Evolutionary conservation across 2,113 vertebrate genomes (phyloP).

Genomic region (Glareola pratincola): DNA sequence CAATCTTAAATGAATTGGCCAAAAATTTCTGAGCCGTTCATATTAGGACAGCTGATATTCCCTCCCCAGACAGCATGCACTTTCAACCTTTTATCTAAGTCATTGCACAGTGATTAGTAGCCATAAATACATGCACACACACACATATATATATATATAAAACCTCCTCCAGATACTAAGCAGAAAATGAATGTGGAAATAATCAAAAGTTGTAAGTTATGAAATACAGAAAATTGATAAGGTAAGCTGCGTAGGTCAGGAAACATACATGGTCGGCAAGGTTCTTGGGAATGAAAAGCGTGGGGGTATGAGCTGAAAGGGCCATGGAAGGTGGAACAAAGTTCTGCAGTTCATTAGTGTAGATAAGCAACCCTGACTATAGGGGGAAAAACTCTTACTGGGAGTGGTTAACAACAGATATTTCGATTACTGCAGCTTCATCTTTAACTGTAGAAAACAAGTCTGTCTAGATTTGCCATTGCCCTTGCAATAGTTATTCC

Average conservation of each 20-base stretch:
- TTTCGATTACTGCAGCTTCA: neutral
- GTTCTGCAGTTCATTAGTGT: neutral
- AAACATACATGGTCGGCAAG: neutral
- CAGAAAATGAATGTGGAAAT: neutral
- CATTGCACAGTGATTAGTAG: neutral
- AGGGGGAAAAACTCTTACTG: neutral
- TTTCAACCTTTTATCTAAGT: neutral
- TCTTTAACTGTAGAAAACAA: neutral
- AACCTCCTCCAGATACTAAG: neutral
- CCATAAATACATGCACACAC: neutral
- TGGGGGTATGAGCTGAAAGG: neutral
- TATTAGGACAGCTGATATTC: neutral
- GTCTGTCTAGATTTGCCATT: neutral
- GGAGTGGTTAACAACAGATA: neutral
- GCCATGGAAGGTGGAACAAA: neutral
- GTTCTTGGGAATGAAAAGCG: neutral
- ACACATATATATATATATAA: neutral
- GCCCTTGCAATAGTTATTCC: neutral
- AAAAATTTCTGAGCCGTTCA: neutral
- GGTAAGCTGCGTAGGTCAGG: neutral
- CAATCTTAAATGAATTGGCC: neutral
- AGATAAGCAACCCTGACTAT: neutral
- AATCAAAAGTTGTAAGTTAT: neutral
- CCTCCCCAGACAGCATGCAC: neutral
- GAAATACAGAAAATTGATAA: neutral